phyloP scores from a whole-genome alignment of 1,140 invertebrate species.

The Charaxes varanes region DNA sequence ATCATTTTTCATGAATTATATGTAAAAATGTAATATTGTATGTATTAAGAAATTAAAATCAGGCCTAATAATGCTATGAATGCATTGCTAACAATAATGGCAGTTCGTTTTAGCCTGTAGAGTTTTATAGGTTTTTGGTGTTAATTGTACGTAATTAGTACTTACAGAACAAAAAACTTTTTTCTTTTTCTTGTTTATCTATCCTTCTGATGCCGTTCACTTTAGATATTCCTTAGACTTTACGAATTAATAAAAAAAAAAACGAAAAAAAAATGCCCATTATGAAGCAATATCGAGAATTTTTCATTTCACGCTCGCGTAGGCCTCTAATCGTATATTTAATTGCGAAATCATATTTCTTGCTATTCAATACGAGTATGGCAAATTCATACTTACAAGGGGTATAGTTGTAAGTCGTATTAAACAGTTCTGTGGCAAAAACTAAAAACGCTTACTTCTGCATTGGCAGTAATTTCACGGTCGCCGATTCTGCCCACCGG shows the following conservation, averaged over 20 bases:
- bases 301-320: constrained; percentile 52
- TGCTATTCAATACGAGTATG: background rate
- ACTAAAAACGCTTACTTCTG: constrained; percentile 25
- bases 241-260: background rate
- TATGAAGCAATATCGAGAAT: constrained; percentile 10
- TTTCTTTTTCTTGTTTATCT: too few relatives aligned
- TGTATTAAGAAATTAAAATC: too few relatives aligned
- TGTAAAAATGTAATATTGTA: too few relatives aligned
- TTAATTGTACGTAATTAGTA: too few relatives aligned
- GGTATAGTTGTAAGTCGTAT: constrained; percentile 25
- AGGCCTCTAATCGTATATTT: constrained; percentile 47
- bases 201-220: too few relatives aligned
- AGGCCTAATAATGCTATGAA: too few relatives aligned
- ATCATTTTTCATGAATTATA: too few relatives aligned
- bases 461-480: constrained; percentile 51
- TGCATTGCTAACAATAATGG: too few relatives aligned
- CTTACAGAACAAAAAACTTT: too few relatives aligned
- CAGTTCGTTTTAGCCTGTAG: too few relatives aligned
- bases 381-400: constrained; percentile 31
- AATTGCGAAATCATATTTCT: constrained; percentile 27
- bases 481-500: constrained; percentile 29
- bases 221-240: background rate
- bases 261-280: background rate
- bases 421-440: constrained; percentile 26
- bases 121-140: too few relatives aligned